A percentile compares a stretch with the other conserved stretches of the same genome.
phyloP scores from a whole-genome alignment of 2,888 invertebrate species.

The Zaprionus bogoriensis region DNA sequence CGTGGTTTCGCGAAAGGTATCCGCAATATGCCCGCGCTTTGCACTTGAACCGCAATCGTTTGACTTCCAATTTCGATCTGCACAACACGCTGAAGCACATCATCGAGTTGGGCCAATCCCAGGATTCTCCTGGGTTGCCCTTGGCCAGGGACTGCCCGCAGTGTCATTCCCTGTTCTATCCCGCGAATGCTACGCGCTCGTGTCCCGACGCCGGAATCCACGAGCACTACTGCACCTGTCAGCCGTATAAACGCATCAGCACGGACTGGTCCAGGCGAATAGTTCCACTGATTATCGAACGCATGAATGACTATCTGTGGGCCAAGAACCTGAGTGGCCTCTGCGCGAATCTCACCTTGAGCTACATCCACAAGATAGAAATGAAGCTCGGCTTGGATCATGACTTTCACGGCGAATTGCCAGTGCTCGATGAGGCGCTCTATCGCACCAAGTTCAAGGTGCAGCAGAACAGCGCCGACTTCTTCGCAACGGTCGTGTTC shows the following conservation, averaged over 20 bases:
- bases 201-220: slow-evolving; percentile 87
- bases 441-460: slow-evolving; percentile 85
- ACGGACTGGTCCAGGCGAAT: slow-evolving; percentile 36
- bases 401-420: slow-evolving; percentile 9
- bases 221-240: slow-evolving; percentile 89
- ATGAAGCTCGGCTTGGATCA: slow-evolving; percentile 30
- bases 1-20: slow-evolving; percentile 84
- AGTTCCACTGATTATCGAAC: slow-evolving; percentile 37
- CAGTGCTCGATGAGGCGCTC: slow-evolving; percentile 11
- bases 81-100: slow-evolving; percentile 87
- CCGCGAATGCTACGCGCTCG: slow-evolving; percentile 84
- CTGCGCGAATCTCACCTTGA: slow-evolving; percentile 40
- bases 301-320: slow-evolving; percentile 53
- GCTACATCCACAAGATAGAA: slow-evolving; percentile 51
- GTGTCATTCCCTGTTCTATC: slow-evolving; percentile 86
- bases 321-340: slow-evolving; percentile 42
- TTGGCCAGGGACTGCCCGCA: slow-evolving; percentile 85
- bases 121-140: slow-evolving; percentile 51
- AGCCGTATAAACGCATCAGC: slow-evolving; percentile 38
- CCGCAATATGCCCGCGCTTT: slow-evolving; percentile 84
- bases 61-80: slow-evolving; percentile 89
- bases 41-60: slow-evolving; percentile 85
- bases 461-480: slow-evolving; percentile 86
- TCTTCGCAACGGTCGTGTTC: slow-evolving; percentile 86
- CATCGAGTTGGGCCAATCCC: slow-evolving; percentile 80